Conservation (phyloP, 2,797 vertebrate genomes). For the Tangara arthus region DNA sequence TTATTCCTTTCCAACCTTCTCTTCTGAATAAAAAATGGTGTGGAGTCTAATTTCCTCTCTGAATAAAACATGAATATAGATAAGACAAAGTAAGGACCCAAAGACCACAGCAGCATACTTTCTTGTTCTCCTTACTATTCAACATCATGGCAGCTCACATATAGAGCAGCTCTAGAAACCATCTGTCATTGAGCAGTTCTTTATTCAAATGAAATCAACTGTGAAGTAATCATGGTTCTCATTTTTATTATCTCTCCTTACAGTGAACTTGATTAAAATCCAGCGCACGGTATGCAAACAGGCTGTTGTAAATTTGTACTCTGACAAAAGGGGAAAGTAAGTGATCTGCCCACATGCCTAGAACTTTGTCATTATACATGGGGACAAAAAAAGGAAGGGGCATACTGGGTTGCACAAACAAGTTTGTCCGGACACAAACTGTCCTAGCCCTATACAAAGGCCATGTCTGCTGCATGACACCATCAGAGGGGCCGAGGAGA, state of each 20-base stretch:
- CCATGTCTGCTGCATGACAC: conserved; percentile 59
- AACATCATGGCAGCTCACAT: conserved; percentile 65
- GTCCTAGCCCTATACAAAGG: conserved; percentile 60
- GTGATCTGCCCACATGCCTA: conserved; percentile 57
- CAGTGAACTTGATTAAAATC: conserved; percentile 72
- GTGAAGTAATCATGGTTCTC: conserved; percentile 71
- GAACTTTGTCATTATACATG: conserved; percentile 54
- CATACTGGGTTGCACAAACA: conserved; percentile 58
- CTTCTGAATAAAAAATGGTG: conserved; percentile 68
- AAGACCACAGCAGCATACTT: conserved; percentile 53
- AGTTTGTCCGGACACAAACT: conserved; percentile 62
- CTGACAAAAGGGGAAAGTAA: conserved; percentile 67
- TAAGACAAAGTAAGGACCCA: conserved; percentile 57
- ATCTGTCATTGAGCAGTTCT: conserved; percentile 60
- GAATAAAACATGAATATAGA: conserved; percentile 71
- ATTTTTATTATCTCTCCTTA: conserved; percentile 69
- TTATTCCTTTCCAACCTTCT: conserved; percentile 56
- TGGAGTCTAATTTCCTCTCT: conserved; percentile 62
- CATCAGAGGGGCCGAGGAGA: background rate
- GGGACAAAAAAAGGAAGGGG: conserved; percentile 58
- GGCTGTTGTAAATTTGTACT: conserved; percentile 71
- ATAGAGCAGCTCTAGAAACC: conserved; percentile 65
- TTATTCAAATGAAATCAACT: conserved; percentile 71
- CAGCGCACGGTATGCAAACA: conserved; percentile 61
- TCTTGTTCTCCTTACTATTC: conserved; percentile 64